A percentile compares a stretch with the other conserved stretches of the same genome.
Conservation (phyloP, 2,888 invertebrate species). For the Drosophila paracracens region DNA sequence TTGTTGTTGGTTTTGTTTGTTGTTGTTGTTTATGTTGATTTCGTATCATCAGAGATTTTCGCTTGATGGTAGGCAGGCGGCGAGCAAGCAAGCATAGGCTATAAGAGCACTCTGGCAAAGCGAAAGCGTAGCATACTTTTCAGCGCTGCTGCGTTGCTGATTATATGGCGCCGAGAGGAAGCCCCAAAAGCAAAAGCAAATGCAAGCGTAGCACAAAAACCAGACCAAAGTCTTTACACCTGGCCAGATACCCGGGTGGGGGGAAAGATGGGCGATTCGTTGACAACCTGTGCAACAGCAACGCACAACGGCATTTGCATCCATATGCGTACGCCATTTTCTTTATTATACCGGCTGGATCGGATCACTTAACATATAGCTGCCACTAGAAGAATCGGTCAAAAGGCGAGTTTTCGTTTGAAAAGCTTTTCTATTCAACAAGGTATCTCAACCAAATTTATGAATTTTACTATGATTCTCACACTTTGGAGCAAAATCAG, state of each 20-base stretch:
- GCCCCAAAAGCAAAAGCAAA: conserved; percentile 42
- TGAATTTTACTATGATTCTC: not conserved
- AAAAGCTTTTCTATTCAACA: not conserved
- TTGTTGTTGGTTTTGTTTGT: conserved; percentile 66
- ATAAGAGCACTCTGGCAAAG: conserved; percentile 28
- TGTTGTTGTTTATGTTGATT: conserved; percentile 76
- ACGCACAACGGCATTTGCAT: conserved; percentile 11
- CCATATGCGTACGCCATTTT: conserved; percentile 35
- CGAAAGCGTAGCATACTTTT: conserved; percentile 70
- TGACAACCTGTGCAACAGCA: conserved; percentile 37
- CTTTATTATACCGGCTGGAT: not conserved
- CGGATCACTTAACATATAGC: not conserved
- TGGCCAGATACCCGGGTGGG: conserved; percentile 32
- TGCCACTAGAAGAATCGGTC: not conserved
- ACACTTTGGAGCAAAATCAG: not conserved
- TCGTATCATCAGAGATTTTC: conserved; percentile 80
- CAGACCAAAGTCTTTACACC: conserved; percentile 16
- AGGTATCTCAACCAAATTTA: not conserved
- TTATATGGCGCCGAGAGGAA: conserved; percentile 60
- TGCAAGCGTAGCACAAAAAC: conserved; percentile 59
- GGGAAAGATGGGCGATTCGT: conserved; percentile 6
- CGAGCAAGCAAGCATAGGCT: conserved; percentile 25
- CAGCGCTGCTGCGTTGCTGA: conserved; percentile 70
- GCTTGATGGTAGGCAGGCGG: conserved; percentile 54
- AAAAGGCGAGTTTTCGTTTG: not conserved